Evolutionary conservation across 2,797 vertebrate genomes (phyloP), one percentile per base, ranked within the genome.

Genomic region (Mustela erminea): DNA sequence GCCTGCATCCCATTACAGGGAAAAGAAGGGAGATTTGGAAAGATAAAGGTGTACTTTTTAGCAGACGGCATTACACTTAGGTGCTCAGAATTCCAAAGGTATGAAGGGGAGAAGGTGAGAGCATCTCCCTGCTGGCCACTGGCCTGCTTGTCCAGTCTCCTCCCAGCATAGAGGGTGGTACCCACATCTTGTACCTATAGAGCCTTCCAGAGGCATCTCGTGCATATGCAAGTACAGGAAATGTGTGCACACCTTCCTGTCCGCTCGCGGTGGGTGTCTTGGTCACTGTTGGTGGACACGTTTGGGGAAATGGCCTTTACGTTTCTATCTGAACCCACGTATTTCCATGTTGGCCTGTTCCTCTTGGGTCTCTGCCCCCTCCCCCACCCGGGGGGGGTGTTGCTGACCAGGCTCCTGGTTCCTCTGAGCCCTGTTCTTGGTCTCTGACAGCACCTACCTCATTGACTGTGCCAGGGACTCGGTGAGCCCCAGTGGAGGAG

Each of bases 21-120:
- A 25, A 23, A n/a, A 21, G 62, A 86, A 82, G 35, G 41, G 58
- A 92, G 43, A 62, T 87, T 95, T 93, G 41, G 52, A 62, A 66
- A 70, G 56, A 78, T 21, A 56, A 70, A 23, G 38, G 43, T 23
- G 58, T 75, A 49, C 25, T 83, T 92, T 86, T 97, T 54, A 70
- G 83, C 52, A 85, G 68, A 32, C 20, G 52, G 11, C 15, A 11
- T 43, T 82, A 68, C 7, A 29, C 41, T 68, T 54, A 49, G 12
- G 17, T 62, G 62, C 72, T 41, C 41, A 86, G 60, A 90, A 75
- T 75, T 27, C n/a, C 21, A 32, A 38, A 64, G 27, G 74, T 23
- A 21, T 10, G 13, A 68, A 68, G 21, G 46, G 12, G 66, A n/a
- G 38, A 20, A 1, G 3, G 49, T 17, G 29, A 27, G 52, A 41